Base-by-base conservation (phyloP, 1,140 invertebrate genomes). In the Heterodera schachtii region DNA sequence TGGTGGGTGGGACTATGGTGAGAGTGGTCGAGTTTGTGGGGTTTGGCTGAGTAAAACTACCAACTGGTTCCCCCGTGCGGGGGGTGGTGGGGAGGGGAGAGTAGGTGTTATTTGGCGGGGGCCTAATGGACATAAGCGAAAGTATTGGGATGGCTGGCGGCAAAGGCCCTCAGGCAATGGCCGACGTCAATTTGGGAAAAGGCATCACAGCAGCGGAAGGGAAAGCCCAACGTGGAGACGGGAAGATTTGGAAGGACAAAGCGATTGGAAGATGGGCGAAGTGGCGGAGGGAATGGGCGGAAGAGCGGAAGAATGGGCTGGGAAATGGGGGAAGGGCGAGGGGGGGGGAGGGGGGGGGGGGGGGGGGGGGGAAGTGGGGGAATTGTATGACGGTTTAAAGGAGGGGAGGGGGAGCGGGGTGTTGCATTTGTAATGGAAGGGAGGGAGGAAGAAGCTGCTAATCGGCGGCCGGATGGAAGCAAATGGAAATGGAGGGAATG, bases 91-190 rank as follows among this genome's bases (percentile, higher is more conserved):
- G 47, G 43, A 19, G 66, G 8, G 13, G 16, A 75, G 16, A 47
- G 2, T 16, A 19, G 64, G 64, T n/a, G 19, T 6, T 16, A 11
- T 31, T 16, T 16, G 49, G 31, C 11, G 6, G 47, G 46, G n/a
- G 19, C 19, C 66, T 57, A 19, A 57, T 74, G 73, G 52, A 64
- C 31, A 76, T 76, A 64, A 41, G 57, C 7, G 73, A 74, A 44
- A 66, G 74, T 57, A 43, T 76, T 49, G 74, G 31, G 43, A 41
- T 75, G 74, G 46, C 19, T 52, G 74, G 73, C 31, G 73, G 57
- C 49, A 31, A 60, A 60, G 74, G 74, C 74, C 74, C 74, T 44
- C 41, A 76, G 74, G 74, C 74, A 66, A n/a, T 76, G 46, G 47
- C 74, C 74, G 49, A 75, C 57, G 74, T 76, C n/a, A 74, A 74